Percentiles rank a stretch among this genome's conserved stretches.
phyloP scores from a whole-genome alignment of 2,113 vertebrate genomes.

The Dermatemys mawii region DNA sequence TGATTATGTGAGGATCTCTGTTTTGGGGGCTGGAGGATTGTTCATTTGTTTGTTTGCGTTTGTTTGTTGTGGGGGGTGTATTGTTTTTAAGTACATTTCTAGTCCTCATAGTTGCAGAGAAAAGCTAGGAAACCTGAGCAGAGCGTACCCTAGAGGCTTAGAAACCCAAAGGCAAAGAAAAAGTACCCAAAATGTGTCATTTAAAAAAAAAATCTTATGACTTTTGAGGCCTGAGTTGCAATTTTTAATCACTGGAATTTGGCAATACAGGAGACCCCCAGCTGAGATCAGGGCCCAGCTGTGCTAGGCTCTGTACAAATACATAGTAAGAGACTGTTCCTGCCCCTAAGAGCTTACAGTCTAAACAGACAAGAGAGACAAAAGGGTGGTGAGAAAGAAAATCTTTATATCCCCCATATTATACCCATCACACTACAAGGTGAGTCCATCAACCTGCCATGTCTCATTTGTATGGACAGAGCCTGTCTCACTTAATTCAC shows the following conservation, averaged over 20 bases:
- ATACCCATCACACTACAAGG: not conserved
- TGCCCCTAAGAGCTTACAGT: not conserved
- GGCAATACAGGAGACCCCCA: not conserved
- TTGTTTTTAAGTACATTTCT: not conserved
- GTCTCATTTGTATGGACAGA: not conserved
- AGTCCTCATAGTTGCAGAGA: not conserved
- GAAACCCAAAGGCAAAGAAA: not conserved
- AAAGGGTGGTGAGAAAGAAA: not conserved
- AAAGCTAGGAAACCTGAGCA: not conserved
- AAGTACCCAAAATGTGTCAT: not conserved
- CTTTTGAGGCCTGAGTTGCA: not conserved
- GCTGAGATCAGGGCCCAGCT: not conserved
- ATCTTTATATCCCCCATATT: not conserved
- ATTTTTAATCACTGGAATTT: not conserved
- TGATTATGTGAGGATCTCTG: not conserved
- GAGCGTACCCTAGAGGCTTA: not conserved
- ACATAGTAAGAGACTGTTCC: not conserved
- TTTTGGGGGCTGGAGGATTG: not conserved
- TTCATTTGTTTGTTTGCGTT: too few species aligned
- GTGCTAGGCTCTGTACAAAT: not conserved
- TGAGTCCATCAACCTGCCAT: not conserved
- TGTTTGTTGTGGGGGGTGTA: not conserved
- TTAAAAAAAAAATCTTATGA: not conserved
- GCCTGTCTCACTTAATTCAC: not conserved
- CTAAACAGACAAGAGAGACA: not conserved